phyloP scores from a whole-genome alignment of 2,888 invertebrate species.

The Neoitamus cyanurus region DNA sequence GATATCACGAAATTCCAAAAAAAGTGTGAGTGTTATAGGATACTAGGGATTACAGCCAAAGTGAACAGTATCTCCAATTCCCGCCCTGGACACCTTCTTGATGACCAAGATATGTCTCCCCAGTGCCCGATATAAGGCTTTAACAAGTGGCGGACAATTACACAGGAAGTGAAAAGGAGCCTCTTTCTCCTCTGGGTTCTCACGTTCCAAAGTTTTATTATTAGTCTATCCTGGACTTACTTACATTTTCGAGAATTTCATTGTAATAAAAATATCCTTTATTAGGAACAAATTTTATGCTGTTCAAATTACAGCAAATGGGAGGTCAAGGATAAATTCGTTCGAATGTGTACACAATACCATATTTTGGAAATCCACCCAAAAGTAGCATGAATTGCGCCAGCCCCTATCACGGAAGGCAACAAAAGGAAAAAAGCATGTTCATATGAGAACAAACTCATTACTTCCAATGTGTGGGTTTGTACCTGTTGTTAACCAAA shows the following conservation, averaged over 20 bases:
- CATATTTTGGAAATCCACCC: not conserved
- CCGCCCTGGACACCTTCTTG: too few relatives aligned
- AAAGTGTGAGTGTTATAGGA: too few relatives aligned
- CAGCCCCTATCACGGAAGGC: not conserved
- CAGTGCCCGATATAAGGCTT: too few relatives aligned
- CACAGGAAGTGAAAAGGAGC: too few relatives aligned
- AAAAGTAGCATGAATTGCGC: not conserved
- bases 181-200: too few relatives aligned
- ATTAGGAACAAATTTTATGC: not conserved
- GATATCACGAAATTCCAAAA: too few relatives aligned
- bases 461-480: not conserved
- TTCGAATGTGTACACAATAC: not conserved
- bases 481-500: not conserved
- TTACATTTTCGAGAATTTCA: not conserved
- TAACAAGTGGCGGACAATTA: too few relatives aligned
- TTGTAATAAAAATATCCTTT: not conserved
- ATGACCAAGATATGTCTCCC: too few relatives aligned
- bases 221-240: not conserved
- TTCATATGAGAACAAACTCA: not conserved
- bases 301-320: not conserved
- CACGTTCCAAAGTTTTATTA: too few relatives aligned
- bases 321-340: not conserved
- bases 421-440: not conserved
- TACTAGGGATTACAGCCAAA: too few relatives aligned
- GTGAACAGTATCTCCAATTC: too few relatives aligned